Conservation (phyloP, 2,888 invertebrate species). For the Stegana nigrithorax region DNA sequence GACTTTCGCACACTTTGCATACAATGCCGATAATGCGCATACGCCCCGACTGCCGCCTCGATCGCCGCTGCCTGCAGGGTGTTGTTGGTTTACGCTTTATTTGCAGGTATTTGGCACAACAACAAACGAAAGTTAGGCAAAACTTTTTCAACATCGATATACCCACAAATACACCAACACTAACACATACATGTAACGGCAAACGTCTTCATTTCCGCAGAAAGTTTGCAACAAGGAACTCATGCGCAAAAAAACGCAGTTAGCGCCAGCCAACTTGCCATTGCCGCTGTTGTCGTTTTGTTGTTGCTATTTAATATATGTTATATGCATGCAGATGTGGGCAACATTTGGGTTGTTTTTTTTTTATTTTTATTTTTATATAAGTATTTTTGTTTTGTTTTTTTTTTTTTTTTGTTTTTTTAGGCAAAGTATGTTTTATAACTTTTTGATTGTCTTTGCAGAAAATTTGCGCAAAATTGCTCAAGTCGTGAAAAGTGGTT, state of each 20-base stretch:
- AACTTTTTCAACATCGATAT: slow-evolving; percentile 54
- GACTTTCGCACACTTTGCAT: slow-evolving; percentile 57
- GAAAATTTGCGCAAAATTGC: slow-evolving; percentile 55
- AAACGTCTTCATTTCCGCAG: slow-evolving; percentile 35
- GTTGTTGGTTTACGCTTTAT: slow-evolving; percentile 16
- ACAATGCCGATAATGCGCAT: slow-evolving; percentile 56
- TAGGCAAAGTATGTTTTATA: slow-evolving; percentile 53
- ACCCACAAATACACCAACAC: slow-evolving; percentile 36
- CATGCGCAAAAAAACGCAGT: no score
- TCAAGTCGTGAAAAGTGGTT: slow-evolving; percentile 37
- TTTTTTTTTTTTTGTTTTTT: background rate
- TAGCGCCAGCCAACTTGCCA: background rate
- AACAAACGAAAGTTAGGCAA: slow-evolving; percentile 38
- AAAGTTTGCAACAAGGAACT: slow-evolving; percentile 36
- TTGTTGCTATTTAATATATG: background rate
- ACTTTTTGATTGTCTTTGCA: slow-evolving; percentile 63
- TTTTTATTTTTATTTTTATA: background rate
- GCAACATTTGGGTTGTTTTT: background rate
- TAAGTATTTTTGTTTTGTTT: background rate
- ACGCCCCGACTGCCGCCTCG: slow-evolving; percentile 45
- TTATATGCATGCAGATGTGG: background rate
- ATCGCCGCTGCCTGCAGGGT: background rate
- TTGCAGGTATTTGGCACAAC: slow-evolving; percentile 29
- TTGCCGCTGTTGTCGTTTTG: background rate
- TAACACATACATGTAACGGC: slow-evolving; percentile 5